Base-by-base conservation (phyloP, 2,888 invertebrate species). In the Iselma pallidipennis region DNA sequence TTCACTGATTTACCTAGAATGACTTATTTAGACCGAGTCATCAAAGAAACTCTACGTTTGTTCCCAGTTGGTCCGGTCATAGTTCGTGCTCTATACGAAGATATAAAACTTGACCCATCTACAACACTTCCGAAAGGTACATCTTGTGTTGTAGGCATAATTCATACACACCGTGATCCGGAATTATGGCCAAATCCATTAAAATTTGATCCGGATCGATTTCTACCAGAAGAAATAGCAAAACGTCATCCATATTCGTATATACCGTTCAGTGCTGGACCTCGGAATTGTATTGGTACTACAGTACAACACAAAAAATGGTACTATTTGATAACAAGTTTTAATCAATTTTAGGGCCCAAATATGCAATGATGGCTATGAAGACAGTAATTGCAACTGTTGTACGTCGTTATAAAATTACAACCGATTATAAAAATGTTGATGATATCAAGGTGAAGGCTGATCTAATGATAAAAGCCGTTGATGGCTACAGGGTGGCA, bases 181-280 rank as follows among this genome's bases (percentile, higher is more conserved):
- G 75, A 76, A 55, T 78, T 83, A 52, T 88, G 85, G 83, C 85
- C 84, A 0, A 83, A 87, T 63, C 87, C 86, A 0, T 80, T 86
- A 33, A 75, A 73, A 57, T 88, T 87, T 76, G 79, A 85, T 63
- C 88, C 88, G 0, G 86, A 87, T 68, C 74, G 87, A 49, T 88
- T 88, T 71, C 73, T 84, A 26, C 83, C 85, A 0, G 85, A 87
- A 69, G 79, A 81, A 66, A 76, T 76, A 19, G 74, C 73, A 1
- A 71, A 77, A 37, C 74, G 84, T 55, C 83, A 83, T 67, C 83
- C 84, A 1, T 83, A 83, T 59, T 77, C 84, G 9, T 85, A 76
- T 68, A 76, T 85, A 66, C 83, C 85, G 0, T 85, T 85, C 63
- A 83, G 84, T 61, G 76, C 78, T 55, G 85, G 85, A 4, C 70